Evolutionary conservation across 2,113 vertebrate genomes (phyloP).

Genomic region (Micronycteris hirsuta): DNA sequence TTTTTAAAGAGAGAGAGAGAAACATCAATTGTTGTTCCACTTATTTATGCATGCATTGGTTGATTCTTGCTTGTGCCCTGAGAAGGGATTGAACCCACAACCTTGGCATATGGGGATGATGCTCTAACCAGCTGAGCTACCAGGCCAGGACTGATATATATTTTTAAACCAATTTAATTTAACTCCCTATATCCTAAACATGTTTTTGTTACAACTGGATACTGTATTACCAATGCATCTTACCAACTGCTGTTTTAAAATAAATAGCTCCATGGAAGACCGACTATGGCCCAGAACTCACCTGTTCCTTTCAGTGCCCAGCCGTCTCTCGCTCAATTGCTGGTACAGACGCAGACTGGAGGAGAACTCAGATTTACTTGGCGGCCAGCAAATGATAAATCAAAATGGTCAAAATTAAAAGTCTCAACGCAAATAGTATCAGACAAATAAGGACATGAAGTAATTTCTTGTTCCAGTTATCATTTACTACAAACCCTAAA

Average conservation of each 20-base stretch:
- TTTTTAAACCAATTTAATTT: conserved; percentile 27
- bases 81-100: no score
- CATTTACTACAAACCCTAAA: neutral
- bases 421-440: neutral
- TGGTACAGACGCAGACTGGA: neutral
- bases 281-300: neutral
- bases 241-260: neutral
- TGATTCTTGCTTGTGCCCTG: no score
- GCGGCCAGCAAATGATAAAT: neutral
- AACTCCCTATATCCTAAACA: neutral
- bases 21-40: no score
- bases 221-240: neutral
- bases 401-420: neutral
- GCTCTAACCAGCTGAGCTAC: neutral
- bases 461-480: neutral
- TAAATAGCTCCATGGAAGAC: neutral
- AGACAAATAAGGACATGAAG: neutral
- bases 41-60: no score
- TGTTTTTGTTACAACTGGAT: neutral
- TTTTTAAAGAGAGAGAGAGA: no score
- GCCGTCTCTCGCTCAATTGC: no score
- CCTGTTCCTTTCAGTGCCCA: neutral
- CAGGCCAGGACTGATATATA: neutral
- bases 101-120: no score
- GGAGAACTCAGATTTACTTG: neutral